Conservation (phyloP, 2,113 vertebrate species). For the Uria lomvia region DNA sequence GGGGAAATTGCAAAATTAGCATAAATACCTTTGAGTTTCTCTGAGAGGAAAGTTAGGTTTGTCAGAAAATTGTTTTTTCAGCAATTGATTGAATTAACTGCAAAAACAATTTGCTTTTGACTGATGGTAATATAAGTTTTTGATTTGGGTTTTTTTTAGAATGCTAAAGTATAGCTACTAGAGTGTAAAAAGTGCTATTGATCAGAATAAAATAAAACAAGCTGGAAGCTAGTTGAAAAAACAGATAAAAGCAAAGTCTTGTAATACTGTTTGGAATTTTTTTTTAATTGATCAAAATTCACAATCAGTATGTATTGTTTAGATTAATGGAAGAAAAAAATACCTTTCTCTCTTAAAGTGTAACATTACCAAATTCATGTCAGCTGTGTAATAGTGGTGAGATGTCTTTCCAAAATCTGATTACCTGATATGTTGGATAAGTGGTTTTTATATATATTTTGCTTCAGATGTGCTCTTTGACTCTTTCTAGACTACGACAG, state of each 20-base stretch:
- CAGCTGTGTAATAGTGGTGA: neutral
- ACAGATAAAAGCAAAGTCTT: neutral
- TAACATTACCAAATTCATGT: neutral
- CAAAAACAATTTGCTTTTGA: neutral
- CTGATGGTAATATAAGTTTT: neutral
- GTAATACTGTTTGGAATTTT: neutral
- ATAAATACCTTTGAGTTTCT: neutral
- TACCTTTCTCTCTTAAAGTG: neutral
- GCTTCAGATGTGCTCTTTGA: neutral
- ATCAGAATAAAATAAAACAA: neutral
- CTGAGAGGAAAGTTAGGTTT: neutral
- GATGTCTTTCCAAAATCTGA: neutral
- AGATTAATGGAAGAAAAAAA: neutral
- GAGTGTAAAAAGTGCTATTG: neutral
- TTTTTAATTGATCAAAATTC: neutral
- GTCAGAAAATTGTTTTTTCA: neutral
- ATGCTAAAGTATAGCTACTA: neutral
- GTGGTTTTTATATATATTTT: neutral
- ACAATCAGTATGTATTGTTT: neutral
- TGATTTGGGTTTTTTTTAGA: neutral
- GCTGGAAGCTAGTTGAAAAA: neutral
- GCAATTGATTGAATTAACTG: neutral
- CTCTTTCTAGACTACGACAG: constrained; percentile 83
- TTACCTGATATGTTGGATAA: neutral
- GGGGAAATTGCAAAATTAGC: neutral